A percentile compares a stretch with the other conserved stretches of the same genome.
Evolutionary conservation across 2,888 invertebrate genomes (phyloP).

Genomic region (Xestia c-nigrum): DNA sequence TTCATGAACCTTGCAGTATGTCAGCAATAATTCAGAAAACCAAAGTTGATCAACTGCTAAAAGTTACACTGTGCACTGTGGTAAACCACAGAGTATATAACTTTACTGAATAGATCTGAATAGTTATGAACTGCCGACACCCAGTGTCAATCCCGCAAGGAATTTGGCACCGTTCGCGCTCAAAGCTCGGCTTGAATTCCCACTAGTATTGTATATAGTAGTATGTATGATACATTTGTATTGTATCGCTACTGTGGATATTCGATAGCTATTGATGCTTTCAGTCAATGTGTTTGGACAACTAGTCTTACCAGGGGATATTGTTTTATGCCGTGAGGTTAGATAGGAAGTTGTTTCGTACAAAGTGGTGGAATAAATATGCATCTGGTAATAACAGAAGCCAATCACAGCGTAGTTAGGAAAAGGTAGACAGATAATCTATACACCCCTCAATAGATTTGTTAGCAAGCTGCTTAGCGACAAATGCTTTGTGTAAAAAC

Average conservation of each 20-base stretch:
- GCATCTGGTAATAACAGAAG: background rate
- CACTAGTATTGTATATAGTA: conserved; percentile 7
- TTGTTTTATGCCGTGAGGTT: background rate
- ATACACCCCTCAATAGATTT: too few relatives aligned
- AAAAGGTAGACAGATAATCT: too few relatives aligned
- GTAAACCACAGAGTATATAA: conserved; percentile 4
- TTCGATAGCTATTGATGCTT: background rate
- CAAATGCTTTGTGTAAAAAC: too few relatives aligned
- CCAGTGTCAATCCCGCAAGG: conserved; percentile 39
- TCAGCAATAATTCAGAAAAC: background rate
- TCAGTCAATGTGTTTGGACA: background rate
- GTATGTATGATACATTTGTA: background rate
- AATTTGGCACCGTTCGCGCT: conserved; percentile 45
- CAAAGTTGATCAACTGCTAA: background rate
- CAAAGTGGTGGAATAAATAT: background rate
- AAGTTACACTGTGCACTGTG: conserved; percentile 5
- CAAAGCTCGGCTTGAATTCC: conserved; percentile 12
- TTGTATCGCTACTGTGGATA: background rate
- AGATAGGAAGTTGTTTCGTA: background rate
- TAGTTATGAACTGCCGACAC: conserved; percentile 33
- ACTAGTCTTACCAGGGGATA: too few relatives aligned
- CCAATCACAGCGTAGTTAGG: background rate
- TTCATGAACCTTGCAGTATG: background rate
- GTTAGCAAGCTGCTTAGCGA: too few relatives aligned
- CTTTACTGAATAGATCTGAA: conserved; percentile 27